phyloP scores from a whole-genome alignment of 2,797 vertebrate genomes.

The Aulostomus chinensis region DNA sequence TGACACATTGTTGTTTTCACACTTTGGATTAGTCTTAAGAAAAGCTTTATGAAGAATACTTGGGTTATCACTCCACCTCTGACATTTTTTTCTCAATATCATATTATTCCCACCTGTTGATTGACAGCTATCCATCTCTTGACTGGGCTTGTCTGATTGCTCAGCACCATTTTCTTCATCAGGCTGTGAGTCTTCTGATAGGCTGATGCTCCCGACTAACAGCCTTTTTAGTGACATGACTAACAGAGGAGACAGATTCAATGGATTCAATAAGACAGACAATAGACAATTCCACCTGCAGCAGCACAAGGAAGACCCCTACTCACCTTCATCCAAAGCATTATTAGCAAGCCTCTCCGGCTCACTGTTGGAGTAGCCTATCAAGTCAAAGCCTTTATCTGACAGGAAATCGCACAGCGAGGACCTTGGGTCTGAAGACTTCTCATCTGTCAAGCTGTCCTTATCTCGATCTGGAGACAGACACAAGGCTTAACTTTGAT shows the following conservation, averaged over 20 bases:
- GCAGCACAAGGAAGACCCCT: slow-evolving; percentile 1
- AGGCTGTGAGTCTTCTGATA: slow-evolving; percentile 71
- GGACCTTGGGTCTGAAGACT: slow-evolving; percentile 57
- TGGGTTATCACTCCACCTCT: too few species aligned
- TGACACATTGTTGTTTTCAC: too few species aligned
- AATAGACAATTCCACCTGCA: not conserved
- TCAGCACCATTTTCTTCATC: slow-evolving; percentile 65
- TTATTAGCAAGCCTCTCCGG: slow-evolving; percentile 78
- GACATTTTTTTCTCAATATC: too few species aligned
- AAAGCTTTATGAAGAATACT: too few species aligned
- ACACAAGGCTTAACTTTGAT: slow-evolving; percentile 26
- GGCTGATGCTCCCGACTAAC: slow-evolving; percentile 77
- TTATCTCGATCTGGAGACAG: slow-evolving; percentile 69
- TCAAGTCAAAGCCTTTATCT: slow-evolving; percentile 73
- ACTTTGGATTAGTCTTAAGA: too few species aligned
- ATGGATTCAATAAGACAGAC: slow-evolving; percentile 7
- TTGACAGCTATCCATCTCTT: slow-evolving; percentile 49
- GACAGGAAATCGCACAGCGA: slow-evolving; percentile 78
- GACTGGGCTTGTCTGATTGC: slow-evolving; percentile 33
- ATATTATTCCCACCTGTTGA: slow-evolving; percentile 54
- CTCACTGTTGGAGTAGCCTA: slow-evolving; percentile 71
- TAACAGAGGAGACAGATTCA: slow-evolving; percentile 39
- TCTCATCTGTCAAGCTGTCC: slow-evolving; percentile 70
- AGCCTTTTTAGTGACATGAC: slow-evolving; percentile 84
- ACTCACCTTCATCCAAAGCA: slow-evolving; percentile 84